Evolutionary conservation across 2,888 invertebrate genomes (phyloP).

Genomic region (Mythimna albipuncta): DNA sequence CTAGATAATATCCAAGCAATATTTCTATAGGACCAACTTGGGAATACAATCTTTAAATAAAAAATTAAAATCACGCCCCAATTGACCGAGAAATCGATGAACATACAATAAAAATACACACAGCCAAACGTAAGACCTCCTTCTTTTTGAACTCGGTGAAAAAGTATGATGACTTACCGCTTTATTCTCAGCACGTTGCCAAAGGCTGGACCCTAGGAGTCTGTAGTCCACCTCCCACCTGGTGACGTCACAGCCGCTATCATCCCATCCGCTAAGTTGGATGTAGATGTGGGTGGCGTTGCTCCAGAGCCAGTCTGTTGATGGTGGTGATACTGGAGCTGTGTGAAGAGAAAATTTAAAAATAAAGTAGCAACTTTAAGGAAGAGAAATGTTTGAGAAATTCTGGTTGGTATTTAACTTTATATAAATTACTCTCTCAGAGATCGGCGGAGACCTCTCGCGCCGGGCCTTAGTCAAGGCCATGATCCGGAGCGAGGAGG

Average conservation of each 20-base stretch:
- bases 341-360: conserved; percentile 5
- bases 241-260: conserved; percentile 95
- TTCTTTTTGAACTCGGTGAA: no score
- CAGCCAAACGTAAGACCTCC: no score
- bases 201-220: conserved; percentile 86
- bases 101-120: no score
- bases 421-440: background rate
- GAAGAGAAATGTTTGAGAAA: background rate
- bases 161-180: conserved; percentile 74
- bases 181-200: conserved; percentile 86
- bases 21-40: no score
- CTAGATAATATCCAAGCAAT: no score
- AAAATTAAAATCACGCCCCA: no score
- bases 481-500: no score
- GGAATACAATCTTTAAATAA: no score
- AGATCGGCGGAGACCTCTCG: no score
- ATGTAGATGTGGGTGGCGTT: conserved; percentile 96
- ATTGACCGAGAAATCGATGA: no score
- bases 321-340: conserved; percentile 93
- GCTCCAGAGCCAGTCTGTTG: conserved; percentile 94
- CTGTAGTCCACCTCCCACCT: conserved; percentile 95
- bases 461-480: no score
- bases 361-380: background rate
- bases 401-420: background rate
- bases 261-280: conserved; percentile 95